Conservation (phyloP, 2,113 vertebrate genomes). For the Brachypodius melanocephalos region DNA sequence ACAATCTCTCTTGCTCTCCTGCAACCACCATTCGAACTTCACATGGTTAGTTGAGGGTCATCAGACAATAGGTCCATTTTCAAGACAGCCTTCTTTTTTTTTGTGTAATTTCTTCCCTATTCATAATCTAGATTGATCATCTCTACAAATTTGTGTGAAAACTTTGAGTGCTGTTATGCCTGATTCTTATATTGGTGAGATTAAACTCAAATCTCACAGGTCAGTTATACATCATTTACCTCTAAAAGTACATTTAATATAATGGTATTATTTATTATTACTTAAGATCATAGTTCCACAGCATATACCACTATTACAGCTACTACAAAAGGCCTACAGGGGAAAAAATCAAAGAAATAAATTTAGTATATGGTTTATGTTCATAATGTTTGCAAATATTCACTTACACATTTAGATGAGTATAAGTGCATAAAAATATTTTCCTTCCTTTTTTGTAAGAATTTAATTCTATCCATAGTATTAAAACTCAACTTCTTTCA, state of each 20-base stretch:
- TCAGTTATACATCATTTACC: not conserved
- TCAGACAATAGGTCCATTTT: not conserved
- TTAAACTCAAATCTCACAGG: not conserved
- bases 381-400: not conserved
- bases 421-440: not conserved
- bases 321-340: not conserved
- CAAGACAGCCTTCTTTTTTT: accelerated
- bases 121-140: not conserved
- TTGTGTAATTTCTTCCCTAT: not conserved
- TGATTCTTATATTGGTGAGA: not conserved
- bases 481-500: not conserved
- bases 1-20: not conserved
- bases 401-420: not conserved
- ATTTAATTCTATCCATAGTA: not conserved
- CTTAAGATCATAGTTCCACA: not conserved
- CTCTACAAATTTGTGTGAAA: not conserved
- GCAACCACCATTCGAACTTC: not conserved
- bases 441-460: not conserved
- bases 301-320: not conserved
- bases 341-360: not conserved
- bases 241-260: not conserved
- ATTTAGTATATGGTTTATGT: not conserved
- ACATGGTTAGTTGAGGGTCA: not conserved
- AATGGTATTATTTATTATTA: not conserved
- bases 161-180: accelerated